Evolutionary conservation across 1,140 invertebrate genomes (phyloP).

Genomic region (Lucilia cuprina): DNA sequence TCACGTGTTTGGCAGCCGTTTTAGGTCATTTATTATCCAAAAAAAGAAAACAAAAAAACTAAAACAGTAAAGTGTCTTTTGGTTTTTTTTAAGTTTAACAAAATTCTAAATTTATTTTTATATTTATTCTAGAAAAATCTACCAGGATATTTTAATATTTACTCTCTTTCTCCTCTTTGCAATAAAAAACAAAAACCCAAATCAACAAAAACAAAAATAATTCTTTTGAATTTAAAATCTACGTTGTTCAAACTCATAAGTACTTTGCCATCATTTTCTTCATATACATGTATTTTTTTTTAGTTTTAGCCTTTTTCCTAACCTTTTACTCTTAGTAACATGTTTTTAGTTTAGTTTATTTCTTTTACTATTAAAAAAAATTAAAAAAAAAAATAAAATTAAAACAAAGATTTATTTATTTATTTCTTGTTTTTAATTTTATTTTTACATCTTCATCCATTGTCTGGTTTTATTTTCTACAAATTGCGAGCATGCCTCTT

Average conservation of each 20-base stretch:
- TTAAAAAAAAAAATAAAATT: neutral
- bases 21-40: constrained; percentile 24
- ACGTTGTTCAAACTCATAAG: neutral
- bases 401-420: neutral
- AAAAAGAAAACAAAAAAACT: neutral
- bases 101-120: constrained; percentile 32
- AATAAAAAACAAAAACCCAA: neutral
- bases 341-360: neutral
- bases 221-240: neutral
- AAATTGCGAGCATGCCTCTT: constrained; percentile 41
- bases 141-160: neutral
- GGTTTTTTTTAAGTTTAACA: neutral
- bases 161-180: constrained; percentile 27
- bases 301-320: neutral
- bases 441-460: constrained; percentile 30
- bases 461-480: constrained; percentile 61
- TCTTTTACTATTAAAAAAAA: neutral
- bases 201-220: neutral
- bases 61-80: neutral
- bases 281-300: neutral
- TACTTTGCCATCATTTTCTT: neutral
- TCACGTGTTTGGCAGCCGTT: constrained; percentile 13
- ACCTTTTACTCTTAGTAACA: neutral
- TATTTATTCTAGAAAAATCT: neutral
- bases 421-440: neutral